Conservation (phyloP, 2,888 invertebrate species). For the Pomacea canaliculata region DNA sequence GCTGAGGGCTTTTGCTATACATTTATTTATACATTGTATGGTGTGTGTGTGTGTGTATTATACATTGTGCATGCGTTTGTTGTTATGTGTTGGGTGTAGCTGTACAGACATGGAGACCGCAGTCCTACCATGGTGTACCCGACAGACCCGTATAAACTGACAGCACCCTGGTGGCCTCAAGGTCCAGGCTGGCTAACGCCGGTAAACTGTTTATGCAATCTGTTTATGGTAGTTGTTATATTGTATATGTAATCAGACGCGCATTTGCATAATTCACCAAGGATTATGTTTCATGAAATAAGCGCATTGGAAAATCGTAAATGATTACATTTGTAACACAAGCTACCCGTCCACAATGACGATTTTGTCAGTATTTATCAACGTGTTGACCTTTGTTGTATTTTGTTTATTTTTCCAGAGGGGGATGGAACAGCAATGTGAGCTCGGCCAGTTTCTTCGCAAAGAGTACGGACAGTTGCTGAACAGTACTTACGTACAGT, state of each 20-base stretch:
- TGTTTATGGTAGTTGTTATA: background rate
- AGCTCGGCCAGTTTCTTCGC: slow-evolving; percentile 45
- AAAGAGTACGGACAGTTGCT: slow-evolving; percentile 39
- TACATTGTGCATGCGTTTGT: no score
- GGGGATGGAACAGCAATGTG: slow-evolving; percentile 51
- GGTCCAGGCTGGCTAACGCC: slow-evolving; percentile 36
- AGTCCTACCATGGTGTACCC: slow-evolving; percentile 31
- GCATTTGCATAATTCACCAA: no score
- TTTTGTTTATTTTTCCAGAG: slow-evolving; percentile 31
- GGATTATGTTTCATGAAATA: no score
- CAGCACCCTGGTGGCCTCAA: slow-evolving; percentile 30
- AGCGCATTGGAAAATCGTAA: no score
- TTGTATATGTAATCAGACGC: no score
- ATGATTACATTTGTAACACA: no score
- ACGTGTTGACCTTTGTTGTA: background rate
- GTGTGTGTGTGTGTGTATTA: no score
- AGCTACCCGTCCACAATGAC: no score
- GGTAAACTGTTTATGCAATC: background rate
- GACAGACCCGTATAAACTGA: slow-evolving; percentile 26
- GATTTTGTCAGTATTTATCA: no score
- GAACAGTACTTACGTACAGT: slow-evolving; percentile 37
- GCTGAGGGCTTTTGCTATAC: no score
- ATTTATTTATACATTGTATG: no score
- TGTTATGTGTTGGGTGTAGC: slow-evolving; percentile 11
- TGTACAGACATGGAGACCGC: slow-evolving; percentile 41